Evolutionary conservation across 2,888 invertebrate genomes (phyloP), one percentile per base, ranked within the genome.

Genomic region (Ochropleura plecta): DNA sequence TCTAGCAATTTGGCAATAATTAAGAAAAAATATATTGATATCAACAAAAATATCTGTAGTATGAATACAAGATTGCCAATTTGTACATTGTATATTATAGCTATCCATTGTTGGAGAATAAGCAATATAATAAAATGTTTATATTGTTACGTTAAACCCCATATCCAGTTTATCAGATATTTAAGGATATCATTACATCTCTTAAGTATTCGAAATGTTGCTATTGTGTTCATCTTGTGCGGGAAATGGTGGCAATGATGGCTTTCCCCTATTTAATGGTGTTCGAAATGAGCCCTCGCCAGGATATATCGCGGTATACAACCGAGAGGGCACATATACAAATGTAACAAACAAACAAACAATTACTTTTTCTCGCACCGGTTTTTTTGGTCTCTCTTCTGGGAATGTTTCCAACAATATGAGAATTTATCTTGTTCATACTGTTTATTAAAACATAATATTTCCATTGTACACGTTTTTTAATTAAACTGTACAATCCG

Each of bases 241-340:
- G 86, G 82, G 86, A 88, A 92, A 92, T 90, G 89, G 91, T 87
- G 88, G 88, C 90, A 91, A 90, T 90, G 90, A 92, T 89, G 87
- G 89, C 90, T 87, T 88, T 90, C 82, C 89, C 88, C 76, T 89
- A 86, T 86, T 90, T 92, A 92, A 93, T 92, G 91, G 91, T 79
- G 85, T 90, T 87, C 75, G 88, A 85, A 92, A 93, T 91, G 91
- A 91, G 89, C 90, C 82, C 88, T 90, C 86, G 64, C 82, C 78
- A 73, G 84, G 81, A 91, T 91, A 90, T 91, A 91, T 90, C 84
- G 86, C 73, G 84, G 87, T 85, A 86, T 78, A 85, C 76, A 73
- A 83, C 81, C 70, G 57, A 81, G 69, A 78, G 57, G n/a, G 18
- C 65, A 71, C 44, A 73, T 53, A 69, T 51, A 70, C 62, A 74